Evolutionary conservation across 2,113 vertebrate genomes (phyloP).

Genomic region (Cettia cetti): DNA sequence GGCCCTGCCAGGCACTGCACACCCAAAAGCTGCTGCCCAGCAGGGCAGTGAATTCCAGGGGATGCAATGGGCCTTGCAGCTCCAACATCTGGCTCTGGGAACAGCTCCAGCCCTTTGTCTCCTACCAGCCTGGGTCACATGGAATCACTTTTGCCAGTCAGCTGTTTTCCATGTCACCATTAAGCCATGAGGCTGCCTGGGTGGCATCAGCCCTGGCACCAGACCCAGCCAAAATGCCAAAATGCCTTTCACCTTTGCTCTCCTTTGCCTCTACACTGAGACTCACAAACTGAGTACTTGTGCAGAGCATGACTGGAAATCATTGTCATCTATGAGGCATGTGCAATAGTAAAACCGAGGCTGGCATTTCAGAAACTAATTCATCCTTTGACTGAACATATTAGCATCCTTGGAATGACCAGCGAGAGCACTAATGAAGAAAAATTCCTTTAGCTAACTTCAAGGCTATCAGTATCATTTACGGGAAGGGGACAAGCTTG

Average conservation of each 20-base stretch:
- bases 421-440: background rate
- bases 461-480: background rate
- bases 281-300: background rate
- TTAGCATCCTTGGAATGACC: background rate
- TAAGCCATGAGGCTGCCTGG: background rate
- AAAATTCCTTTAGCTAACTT: background rate
- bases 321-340: accelerated
- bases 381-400: background rate
- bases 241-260: background rate
- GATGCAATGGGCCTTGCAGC: background rate
- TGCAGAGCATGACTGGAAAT: background rate
- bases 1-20: background rate
- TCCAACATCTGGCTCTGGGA: background rate
- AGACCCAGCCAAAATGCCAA: background rate
- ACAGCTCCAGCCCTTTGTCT: background rate
- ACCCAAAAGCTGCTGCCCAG: background rate
- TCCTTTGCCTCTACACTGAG: background rate
- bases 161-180: accelerated
- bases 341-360: background rate
- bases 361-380: background rate
- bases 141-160: background rate
- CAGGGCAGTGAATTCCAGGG: background rate
- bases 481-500: background rate
- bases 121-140: accelerated
- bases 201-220: background rate